Conservation (phyloP, 2,113 vertebrate species). For the Coracopsis vasa region DNA sequence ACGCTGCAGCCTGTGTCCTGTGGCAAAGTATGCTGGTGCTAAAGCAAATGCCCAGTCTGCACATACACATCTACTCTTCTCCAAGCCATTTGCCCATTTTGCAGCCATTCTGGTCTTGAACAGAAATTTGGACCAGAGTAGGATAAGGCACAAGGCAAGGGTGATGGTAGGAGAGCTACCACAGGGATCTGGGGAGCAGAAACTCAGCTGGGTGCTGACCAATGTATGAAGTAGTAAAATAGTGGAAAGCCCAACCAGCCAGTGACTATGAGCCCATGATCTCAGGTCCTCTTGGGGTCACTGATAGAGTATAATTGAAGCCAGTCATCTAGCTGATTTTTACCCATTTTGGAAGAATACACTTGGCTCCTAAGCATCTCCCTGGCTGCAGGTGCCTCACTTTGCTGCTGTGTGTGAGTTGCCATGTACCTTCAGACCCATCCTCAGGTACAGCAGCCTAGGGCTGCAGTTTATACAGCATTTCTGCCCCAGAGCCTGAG, state of each 20-base stretch:
- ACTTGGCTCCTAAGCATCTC: background rate
- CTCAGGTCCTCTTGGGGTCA: background rate
- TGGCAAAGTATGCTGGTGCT: background rate
- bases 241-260: background rate
- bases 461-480: background rate
- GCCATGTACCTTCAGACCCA: background rate
- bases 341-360: background rate
- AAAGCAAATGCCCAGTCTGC: background rate
- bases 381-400: background rate
- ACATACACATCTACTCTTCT: rapidly evolving
- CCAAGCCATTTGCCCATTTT: background rate
- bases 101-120: background rate
- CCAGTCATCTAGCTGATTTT: background rate
- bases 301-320: background rate
- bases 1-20: background rate
- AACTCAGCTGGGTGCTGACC: background rate
- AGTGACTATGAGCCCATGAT: background rate
- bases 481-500: too few species aligned
- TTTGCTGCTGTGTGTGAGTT: background rate
- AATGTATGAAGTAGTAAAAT: background rate
- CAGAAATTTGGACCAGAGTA: background rate
- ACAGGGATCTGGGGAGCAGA: background rate
- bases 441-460: background rate
- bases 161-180: background rate
- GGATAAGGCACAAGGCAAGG: background rate